Evolutionary conservation across 2,113 vertebrate genomes (phyloP).

Genomic region (Aythya baeri): DNA sequence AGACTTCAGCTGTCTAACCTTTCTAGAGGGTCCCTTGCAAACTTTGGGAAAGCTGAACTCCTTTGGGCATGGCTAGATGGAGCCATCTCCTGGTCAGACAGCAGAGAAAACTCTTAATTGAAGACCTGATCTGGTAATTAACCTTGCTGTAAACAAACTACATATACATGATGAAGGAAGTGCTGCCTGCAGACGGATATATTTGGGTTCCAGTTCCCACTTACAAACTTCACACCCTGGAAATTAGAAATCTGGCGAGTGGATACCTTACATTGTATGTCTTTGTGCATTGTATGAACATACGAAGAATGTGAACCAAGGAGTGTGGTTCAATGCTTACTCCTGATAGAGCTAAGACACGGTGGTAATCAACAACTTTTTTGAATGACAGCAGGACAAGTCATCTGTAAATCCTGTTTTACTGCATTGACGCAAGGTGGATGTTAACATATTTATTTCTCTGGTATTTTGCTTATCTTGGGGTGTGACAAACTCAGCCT

Average conservation of each 20-base stretch:
- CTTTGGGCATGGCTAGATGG: conserved; percentile 31
- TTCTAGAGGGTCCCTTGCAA: background rate
- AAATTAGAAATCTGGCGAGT: background rate
- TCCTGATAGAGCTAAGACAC: background rate
- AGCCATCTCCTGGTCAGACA: conserved; percentile 61
- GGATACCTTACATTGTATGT: background rate
- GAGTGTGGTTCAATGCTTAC: rapidly evolving
- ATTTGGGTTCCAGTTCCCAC: background rate
- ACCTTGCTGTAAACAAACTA: background rate
- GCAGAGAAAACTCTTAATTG: background rate
- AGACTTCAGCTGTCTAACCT: background rate
- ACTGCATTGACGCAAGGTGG: background rate
- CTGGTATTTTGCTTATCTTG: background rate
- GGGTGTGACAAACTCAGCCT: background rate
- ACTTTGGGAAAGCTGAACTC: background rate
- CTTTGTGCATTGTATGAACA: background rate
- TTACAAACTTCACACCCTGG: background rate
- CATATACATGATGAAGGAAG: background rate
- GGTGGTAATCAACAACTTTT: background rate
- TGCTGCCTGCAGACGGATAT: background rate
- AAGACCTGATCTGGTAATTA: background rate
- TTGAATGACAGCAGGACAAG: background rate
- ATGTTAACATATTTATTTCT: background rate
- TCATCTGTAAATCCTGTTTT: background rate
- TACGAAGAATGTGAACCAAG: background rate